Base-by-base conservation (phyloP, 1,140 invertebrate genomes). In the Idris sp. region DNA sequence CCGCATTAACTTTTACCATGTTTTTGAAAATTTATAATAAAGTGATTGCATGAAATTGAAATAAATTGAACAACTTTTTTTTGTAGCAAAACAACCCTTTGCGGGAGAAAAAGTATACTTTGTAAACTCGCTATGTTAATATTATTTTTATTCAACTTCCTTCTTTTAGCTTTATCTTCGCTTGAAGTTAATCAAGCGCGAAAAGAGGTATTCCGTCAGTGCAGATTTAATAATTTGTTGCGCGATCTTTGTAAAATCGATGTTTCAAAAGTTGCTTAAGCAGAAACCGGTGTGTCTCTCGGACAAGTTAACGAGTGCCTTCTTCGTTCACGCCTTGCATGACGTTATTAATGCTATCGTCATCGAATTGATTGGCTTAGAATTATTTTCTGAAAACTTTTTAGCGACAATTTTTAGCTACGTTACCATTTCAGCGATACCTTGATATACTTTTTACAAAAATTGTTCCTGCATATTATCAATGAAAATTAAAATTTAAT, bases 141-240 rank as follows among this genome's bases (percentile, higher is more conserved):
- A 35, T 43, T 61, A 61, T 30, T 62, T 64, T 49, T 51, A 11
- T 44, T 25, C 13, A 25, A 56, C 14, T 54, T 49, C 59, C 43
- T n/a, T 19, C 33, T 54, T 46, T 30, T 11, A 41, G 31, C 7
- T 59, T 69, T 61, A 61, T 59, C 54, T 30, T 36, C 41, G 11
- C 36, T 49, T 9, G 36, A 33, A 54, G 62, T 71, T 62, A 61
- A 58, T 72, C 64, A 51, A 18, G 35, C 14, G 33, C 18, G 28
- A 68, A 49, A 58, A 41, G 19, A 43, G 25, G 49, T 28, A 51
- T 26, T n/a, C 30, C 19, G 22, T 49, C 15, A 19, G 64, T 73
- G 58, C 54, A 65, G 61, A 65, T 65, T 64, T 48, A 65, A 74
- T 65, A 74, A 74, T 74, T 74, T 59, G 31, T 36, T 40, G 16